Evolutionary conservation across 1,140 invertebrate genomes (phyloP), one percentile per base, ranked within the genome.

Genomic region (Drosophila mojavensis): DNA sequence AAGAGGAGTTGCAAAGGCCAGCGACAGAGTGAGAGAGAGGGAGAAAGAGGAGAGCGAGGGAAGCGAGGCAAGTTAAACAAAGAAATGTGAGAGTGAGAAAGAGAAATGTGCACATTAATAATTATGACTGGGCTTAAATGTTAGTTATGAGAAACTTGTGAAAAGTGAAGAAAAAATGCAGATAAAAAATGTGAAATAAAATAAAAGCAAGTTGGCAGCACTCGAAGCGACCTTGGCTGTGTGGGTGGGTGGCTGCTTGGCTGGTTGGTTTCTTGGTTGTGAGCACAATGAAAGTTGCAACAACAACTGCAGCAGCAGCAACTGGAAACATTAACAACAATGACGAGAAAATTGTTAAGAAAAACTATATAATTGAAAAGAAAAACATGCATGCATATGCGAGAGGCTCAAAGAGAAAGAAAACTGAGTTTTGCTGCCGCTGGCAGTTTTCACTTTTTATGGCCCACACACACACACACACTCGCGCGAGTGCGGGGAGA

Each of bases 291-390:
- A 86, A 86, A 88, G 83, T 86, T 83, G 69, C 79, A 86, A 71
- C 78, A 81, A 81, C 74, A 70, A 65, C 20, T 24, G 20, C 20
- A 70, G 62, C 28, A 30, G 28, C 73, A 69, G 50, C 64, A 67
- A 45, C 39, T 36, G 17, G 48, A 50, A 56, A 64, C 56, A 74
- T 67, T 71, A 72, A 79, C 61, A 86, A 88, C 83, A 86, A 86
- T 83, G 84, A 86, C 83, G 83, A 77, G 83, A 86, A 86, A 88
- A 86, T 74, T 88, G 86, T 77, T 88, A 69, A 76, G 13, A 33
- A 26, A 85, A 89, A 83, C 79, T 77, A 74, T 77, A 74, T 83
- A 88, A 86, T 76, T 86, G 82, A 78, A 85, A 85, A 84, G 72
- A 70, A 39, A 50, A 58, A 41, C 54, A 54, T 47, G 54, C 63